These are phyloP conservation scores for Rhorus exstirpatorius DNA, from an alignment of 2,888 invertebrate species.

Conservation along the genomic window DNA sequence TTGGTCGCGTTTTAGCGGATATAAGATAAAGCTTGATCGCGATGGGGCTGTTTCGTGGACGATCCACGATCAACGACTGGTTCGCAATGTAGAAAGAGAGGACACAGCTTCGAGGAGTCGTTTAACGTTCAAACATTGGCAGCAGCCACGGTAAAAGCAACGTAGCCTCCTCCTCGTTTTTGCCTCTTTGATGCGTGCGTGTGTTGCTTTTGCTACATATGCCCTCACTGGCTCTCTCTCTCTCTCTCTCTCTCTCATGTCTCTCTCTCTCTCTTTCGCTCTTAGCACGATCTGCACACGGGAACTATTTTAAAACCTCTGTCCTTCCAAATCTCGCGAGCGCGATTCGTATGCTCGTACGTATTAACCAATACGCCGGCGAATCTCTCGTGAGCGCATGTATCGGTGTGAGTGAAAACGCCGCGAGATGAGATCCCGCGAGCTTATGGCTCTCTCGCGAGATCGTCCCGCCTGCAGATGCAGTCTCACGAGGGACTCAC, in stretches of 20 bases:
- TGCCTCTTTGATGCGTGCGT: conserved; percentile 60
- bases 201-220: conserved; percentile 52
- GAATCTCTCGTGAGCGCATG: conserved; percentile 47
- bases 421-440: conserved; percentile 13
- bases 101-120: conserved; percentile 67
- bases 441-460: conserved; percentile 6
- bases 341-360: conserved; percentile 39
- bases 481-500: neutral
- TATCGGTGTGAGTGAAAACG: conserved; percentile 32
- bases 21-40: conserved; percentile 25
- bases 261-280: conserved; percentile 29
- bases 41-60: conserved; percentile 74
- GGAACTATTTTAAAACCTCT: conserved; percentile 85
- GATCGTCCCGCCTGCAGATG: neutral
- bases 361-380: conserved; percentile 53
- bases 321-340: conserved; percentile 83
- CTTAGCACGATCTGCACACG: conserved; percentile 49
- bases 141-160: conserved; percentile 68
- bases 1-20: neutral
- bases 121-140: conserved; percentile 78
- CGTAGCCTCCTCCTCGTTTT: conserved; percentile 66
- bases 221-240: conserved; percentile 28
- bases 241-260: conserved; percentile 26
- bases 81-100: conserved; percentile 75
- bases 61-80: conserved; percentile 81